Evolutionary conservation across 2,888 invertebrate genomes (phyloP).

Genomic region (Cordylochernes scorpioides): DNA sequence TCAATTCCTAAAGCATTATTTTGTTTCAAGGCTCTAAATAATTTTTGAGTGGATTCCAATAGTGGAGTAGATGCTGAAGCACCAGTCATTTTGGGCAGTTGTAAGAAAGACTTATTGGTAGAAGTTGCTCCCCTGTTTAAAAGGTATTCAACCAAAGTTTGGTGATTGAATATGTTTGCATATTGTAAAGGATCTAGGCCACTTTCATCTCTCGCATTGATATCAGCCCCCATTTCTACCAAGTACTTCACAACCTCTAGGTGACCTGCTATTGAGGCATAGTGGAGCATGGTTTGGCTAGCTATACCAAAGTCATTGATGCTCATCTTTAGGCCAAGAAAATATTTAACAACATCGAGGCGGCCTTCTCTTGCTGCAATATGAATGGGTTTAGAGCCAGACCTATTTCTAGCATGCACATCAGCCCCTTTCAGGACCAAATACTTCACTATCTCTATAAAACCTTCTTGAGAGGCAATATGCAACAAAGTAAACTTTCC

Average conservation of each 20-base stretch:
- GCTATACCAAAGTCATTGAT: constrained; percentile 1
- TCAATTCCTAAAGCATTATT: constrained; percentile 1
- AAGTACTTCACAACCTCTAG: constrained; percentile 2
- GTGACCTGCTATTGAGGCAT: constrained; percentile 2
- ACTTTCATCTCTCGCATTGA: not conserved
- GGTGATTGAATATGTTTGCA: not conserved
- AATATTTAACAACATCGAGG: too few relatives aligned
- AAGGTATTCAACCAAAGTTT: constrained; percentile 2
- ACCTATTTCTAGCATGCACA: not conserved
- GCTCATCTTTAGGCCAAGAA: not conserved
- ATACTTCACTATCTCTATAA: not conserved
- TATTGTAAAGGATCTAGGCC: constrained; percentile 1
- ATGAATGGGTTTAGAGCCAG: not conserved
- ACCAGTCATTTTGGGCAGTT: too few relatives aligned
- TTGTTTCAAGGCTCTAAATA: too few relatives aligned
- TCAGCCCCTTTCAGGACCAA: constrained; percentile 1
- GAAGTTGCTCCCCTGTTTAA: constrained; percentile 3
- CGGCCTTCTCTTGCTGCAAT: too few relatives aligned
- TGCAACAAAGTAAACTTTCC: too few relatives aligned
- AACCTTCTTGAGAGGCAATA: not conserved
- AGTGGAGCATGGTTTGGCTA: too few relatives aligned
- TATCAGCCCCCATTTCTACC: constrained; percentile 1
- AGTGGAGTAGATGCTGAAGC: too few relatives aligned
- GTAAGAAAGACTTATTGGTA: not conserved
- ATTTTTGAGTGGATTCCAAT: too few relatives aligned